A percentile compares a stretch with the other conserved stretches of the same genome.
These are phyloP conservation scores for Silurus glanis DNA, from an alignment of 2,113 vertebrate genomes.

Conservation along the genomic window DNA sequence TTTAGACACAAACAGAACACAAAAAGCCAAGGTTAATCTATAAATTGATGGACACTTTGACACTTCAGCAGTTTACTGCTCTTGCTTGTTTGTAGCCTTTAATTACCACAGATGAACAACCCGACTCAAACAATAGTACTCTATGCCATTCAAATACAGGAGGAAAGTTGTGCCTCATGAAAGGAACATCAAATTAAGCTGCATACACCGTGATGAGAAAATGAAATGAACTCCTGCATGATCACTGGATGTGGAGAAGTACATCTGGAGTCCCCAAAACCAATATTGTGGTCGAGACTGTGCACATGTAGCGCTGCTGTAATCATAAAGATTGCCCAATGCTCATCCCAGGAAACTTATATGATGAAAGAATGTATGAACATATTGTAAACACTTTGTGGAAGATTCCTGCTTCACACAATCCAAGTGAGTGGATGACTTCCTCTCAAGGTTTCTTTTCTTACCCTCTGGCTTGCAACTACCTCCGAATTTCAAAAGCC, in stretches of 20 bases:
- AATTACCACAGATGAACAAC: neutral
- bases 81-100: neutral
- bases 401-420: neutral
- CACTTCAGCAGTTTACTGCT: neutral
- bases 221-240: neutral
- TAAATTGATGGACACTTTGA: neutral
- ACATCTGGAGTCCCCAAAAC: neutral
- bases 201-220: neutral
- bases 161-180: constrained; percentile 14
- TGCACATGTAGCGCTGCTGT: neutral
- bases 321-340: neutral
- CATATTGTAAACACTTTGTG: neutral
- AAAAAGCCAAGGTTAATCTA: neutral
- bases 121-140: neutral
- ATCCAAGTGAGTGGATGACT: neutral
- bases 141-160: neutral
- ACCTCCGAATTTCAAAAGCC: neutral
- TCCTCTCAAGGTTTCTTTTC: neutral
- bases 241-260: neutral
- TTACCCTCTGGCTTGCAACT: neutral
- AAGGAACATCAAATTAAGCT: neutral
- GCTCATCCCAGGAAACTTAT: neutral
- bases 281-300: neutral
- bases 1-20: neutral
- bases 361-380: no score